These are phyloP conservation scores for Mesorhabditis sp. DNA, from an alignment of 2,888 invertebrate genomes.

Conservation along the genomic window DNA sequence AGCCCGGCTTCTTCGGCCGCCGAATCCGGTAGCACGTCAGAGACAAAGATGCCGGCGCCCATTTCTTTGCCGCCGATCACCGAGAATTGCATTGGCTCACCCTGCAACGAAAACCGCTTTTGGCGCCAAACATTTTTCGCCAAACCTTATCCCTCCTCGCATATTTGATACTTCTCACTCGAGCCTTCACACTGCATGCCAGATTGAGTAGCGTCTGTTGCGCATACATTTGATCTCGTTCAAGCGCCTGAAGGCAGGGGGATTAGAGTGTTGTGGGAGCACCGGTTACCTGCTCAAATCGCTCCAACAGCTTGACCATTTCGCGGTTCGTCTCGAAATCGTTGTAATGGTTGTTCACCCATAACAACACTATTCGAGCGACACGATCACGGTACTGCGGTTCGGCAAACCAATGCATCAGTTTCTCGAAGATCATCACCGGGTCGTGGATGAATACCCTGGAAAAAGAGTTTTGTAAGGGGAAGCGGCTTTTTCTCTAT, in stretches of 20 bases:
- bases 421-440: constrained; percentile 78
- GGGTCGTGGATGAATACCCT: constrained; percentile 80
- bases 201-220: constrained; percentile 77
- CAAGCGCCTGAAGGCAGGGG: constrained; percentile 18
- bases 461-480: neutral
- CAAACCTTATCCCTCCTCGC: constrained; percentile 72
- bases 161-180: constrained; percentile 83
- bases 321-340: constrained; percentile 91
- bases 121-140: constrained; percentile 21
- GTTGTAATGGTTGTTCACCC: constrained; percentile 98
- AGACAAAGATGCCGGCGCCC: constrained; percentile 86
- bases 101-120: constrained; percentile 64
- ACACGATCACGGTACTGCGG: constrained; percentile 69
- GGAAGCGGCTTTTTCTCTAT: no score
- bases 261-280: neutral
- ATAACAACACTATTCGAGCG: constrained; percentile 87
- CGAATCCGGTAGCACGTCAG: constrained; percentile 85
- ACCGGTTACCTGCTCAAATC: constrained; percentile 31
- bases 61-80: constrained; percentile 85
- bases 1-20: constrained; percentile 92
- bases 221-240: constrained; percentile 73
- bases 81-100: constrained; percentile 84
- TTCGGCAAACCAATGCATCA: constrained; percentile 85
- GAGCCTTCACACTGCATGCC: constrained; percentile 93
- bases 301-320: constrained; percentile 75